Conservation (phyloP, 2,797 vertebrate genomes). For the Sebastiscus tertius region DNA sequence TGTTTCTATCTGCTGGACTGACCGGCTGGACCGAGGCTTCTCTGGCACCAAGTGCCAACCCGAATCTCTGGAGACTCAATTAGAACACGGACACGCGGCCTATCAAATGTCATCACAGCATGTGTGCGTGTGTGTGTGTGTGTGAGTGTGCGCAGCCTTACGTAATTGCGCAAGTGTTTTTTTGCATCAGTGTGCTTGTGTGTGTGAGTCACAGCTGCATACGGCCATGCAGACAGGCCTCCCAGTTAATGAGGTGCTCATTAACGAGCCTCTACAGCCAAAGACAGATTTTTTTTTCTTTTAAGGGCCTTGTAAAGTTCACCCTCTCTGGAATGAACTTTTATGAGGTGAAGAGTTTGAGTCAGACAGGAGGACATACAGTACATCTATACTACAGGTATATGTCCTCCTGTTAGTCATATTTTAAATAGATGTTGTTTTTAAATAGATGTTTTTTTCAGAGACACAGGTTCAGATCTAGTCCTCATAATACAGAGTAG, state of each 20-base stretch:
- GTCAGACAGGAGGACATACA: conserved; percentile 2
- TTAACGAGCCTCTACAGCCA: conserved; percentile 57
- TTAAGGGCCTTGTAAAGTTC: conserved; percentile 40
- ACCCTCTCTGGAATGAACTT: conserved; percentile 36
- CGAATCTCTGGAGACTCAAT: conserved; percentile 73
- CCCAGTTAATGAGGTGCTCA: conserved; percentile 70
- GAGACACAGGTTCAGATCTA: neutral
- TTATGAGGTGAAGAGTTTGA: conserved; percentile 16
- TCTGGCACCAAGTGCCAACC: conserved; percentile 29
- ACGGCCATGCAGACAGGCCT: conserved; percentile 28
- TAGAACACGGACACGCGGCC: conserved; percentile 56
- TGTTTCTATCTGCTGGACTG: conserved; percentile 43
- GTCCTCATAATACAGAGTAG: too few species aligned
- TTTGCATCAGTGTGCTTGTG: conserved; percentile 15
- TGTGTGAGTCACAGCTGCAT: conserved; percentile 48
- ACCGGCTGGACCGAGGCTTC: conserved; percentile 26
- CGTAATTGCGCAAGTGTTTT: neutral
- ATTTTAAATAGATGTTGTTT: neutral
- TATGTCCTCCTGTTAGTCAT: neutral
- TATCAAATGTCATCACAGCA: conserved; percentile 66
- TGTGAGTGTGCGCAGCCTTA: neutral
- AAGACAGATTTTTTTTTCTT: conserved; percentile 24
- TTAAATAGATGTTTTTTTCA: conserved; percentile 3
- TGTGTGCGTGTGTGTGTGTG: conserved; percentile 12
- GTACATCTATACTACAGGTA: neutral